Base-by-base conservation (phyloP, 2,113 vertebrate genomes). In the Columba janthina region DNA sequence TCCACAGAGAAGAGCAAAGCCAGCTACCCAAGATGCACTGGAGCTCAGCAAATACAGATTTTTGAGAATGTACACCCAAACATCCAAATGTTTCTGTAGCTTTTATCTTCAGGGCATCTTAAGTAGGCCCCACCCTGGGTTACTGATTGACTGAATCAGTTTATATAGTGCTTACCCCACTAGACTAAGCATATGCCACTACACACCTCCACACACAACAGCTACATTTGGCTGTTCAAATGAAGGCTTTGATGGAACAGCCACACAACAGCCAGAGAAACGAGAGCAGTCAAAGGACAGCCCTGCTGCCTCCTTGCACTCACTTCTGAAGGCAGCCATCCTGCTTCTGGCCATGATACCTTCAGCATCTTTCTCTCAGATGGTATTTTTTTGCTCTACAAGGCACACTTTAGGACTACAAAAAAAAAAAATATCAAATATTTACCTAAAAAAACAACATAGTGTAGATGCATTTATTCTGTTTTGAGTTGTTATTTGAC, bases 191-290 rank as follows among this genome's bases (percentile, higher is more conserved):
- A 1, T 18, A 56, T 18, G 24, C 26, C 26, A 22, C 60, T 62
- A 61, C 36, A 32, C 11, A 44, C 4, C 15, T 46, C 12, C 44
- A 50, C 1, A 0, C 21, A 7, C 3, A 3, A 48, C 32, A 73
- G 22, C 66, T 36, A 12, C 25, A 18, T 32, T 17, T 34, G 32
- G 26, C 48, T 21, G 17, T 12, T 12, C 31, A 48, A 36, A 12
- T 6, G 18, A 67, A 53, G 11, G 20, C 20, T 64, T 5, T 31
- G 28, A 65, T 12, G 10, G 10, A 82, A 62, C 40, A 79, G 22
- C 26, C 42, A 13, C 1, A 0, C n/a, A 28, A 40, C 12, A n/a
- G 26, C 46, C 2, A 1, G 12, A 11, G 28, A 34, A 19, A 36
- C 0, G 1, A 54, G 2, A 2, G 40, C 67, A 50, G 29, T 28